phyloP scores from a whole-genome alignment of 2,113 vertebrate genomes.

The Apeltes quadracus region DNA sequence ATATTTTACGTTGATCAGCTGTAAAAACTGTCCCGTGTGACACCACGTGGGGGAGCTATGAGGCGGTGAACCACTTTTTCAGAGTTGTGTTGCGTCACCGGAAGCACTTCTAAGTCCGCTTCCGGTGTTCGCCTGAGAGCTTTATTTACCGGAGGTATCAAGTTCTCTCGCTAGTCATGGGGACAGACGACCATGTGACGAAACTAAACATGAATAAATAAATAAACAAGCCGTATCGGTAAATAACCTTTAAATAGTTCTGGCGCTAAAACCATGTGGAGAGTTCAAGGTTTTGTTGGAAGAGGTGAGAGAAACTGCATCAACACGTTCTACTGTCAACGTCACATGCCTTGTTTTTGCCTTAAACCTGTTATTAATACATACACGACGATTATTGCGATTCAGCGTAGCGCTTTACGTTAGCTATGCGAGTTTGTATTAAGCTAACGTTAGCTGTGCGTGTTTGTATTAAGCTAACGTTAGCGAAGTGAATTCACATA shows the following conservation, averaged over 20 bases:
- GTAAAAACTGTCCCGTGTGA: accelerated
- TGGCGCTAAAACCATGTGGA: constrained; percentile 72
- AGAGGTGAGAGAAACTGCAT: constrained; percentile 73
- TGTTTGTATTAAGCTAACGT: background rate
- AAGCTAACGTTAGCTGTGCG: background rate
- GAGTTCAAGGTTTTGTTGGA: constrained; percentile 73
- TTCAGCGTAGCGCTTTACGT: too few relatives aligned
- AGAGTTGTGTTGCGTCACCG: constrained; percentile 35
- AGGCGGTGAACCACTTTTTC: background rate
- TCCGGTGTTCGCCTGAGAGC: constrained; percentile 6
- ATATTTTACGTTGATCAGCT: too few relatives aligned
- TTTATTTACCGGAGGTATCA: background rate
- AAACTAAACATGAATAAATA: constrained; percentile 25
- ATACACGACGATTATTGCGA: background rate
- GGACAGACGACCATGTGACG: background rate
- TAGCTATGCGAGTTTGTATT: too few relatives aligned
- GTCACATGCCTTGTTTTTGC: background rate
- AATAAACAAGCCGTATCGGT: too few relatives aligned
- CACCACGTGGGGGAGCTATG: constrained; percentile 33
- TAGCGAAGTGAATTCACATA: background rate
- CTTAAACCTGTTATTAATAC: background rate
- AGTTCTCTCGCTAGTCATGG: accelerated
- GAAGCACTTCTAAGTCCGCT: constrained; percentile 40
- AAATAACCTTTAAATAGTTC: too few relatives aligned
- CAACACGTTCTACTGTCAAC: background rate